Conservation (phyloP, 2,888 invertebrate genomes). For the Drosophila histrio region DNA sequence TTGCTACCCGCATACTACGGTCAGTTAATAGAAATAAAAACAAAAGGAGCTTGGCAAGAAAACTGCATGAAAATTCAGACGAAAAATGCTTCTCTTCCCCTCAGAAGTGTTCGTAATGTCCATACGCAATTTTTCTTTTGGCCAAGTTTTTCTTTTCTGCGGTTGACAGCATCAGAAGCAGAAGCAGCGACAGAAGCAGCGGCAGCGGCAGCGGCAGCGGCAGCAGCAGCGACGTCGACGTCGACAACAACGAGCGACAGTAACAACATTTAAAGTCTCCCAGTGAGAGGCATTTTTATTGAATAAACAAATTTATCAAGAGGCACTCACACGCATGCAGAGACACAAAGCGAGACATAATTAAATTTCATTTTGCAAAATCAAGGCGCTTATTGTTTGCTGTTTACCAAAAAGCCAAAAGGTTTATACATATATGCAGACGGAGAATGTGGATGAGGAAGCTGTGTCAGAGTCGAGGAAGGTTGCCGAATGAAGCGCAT, state of each 20-base stretch:
- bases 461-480: not conserved
- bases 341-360: slow-evolving; percentile 56
- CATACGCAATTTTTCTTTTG: slow-evolving; percentile 67
- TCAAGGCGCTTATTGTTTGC: slow-evolving; percentile 69
- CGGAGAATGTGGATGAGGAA: not conserved
- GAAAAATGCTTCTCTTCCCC: slow-evolving; percentile 32
- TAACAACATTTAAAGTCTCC: slow-evolving; percentile 54
- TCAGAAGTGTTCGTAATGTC: slow-evolving; percentile 27
- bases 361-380: slow-evolving; percentile 74
- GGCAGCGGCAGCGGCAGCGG: not conserved
- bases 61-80: slow-evolving; percentile 54
- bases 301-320: slow-evolving; percentile 70
- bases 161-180: slow-evolving; percentile 55
- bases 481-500: slow-evolving; percentile 12
- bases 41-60: slow-evolving; percentile 24
- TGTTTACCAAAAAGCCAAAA: slow-evolving; percentile 46
- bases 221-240: not conserved
- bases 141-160: slow-evolving; percentile 50
- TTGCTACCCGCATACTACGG: slow-evolving; percentile 20
- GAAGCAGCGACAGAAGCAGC: no score
- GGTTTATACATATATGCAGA: not conserved
- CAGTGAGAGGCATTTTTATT: slow-evolving; percentile 58
- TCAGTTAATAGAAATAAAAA: slow-evolving; percentile 48
- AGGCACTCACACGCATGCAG: slow-evolving; percentile 26
- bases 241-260: slow-evolving; percentile 16